Evolutionary conservation across 1,140 invertebrate genomes (phyloP), one percentile per base, ranked within the genome.

Genomic region (Homalodisca vitripennis): DNA sequence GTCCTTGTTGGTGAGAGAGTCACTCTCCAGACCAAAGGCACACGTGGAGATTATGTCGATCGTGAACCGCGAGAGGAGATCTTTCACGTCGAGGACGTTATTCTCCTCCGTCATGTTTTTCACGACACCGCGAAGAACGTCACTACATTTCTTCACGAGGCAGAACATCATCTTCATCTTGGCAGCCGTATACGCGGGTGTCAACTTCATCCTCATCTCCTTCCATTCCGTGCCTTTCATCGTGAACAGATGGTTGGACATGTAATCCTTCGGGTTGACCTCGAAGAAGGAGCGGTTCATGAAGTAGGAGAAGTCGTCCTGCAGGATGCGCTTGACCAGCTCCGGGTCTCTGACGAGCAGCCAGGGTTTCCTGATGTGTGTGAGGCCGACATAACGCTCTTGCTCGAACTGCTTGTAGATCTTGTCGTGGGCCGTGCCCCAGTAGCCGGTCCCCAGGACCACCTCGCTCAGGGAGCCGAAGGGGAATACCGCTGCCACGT

Each of bases 1-100:
- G 34, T 84, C 74, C 0, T 81, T 76, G 75, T 84, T 79, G 67
- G 78, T 76, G 10, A 86, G 79, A 34, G 65, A 41, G 6, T 69
- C 47, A 13, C 34, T 73, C n/a, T 79, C 74, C 13, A 79, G 70
- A 20, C 78, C 79, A 73, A 80, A 79, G 30, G 76, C 78, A 60
- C 75, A 76, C 1, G 78, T 76, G 26, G 69, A 75, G 27, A 80
- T 77, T 0, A 78, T 73, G 51, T 77, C 75, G 0, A 74, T 77
- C 0, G 73, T 77, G 53, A 73, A 79, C 20, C 74, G 51, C 0
- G 73, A 75, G 0, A 75, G 32, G 0, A 77, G 22, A n/a, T 79
- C 78, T 68, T 75, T 78, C 70, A 71, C 24, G 29, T 60, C 53
- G 1, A 53, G 10, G 1, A 2, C 3, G 10, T 57, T 60, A 12